These are phyloP conservation scores for Oreotrochilus melanogaster DNA, from an alignment of 2,113 vertebrate genomes.

Conservation along the genomic window DNA sequence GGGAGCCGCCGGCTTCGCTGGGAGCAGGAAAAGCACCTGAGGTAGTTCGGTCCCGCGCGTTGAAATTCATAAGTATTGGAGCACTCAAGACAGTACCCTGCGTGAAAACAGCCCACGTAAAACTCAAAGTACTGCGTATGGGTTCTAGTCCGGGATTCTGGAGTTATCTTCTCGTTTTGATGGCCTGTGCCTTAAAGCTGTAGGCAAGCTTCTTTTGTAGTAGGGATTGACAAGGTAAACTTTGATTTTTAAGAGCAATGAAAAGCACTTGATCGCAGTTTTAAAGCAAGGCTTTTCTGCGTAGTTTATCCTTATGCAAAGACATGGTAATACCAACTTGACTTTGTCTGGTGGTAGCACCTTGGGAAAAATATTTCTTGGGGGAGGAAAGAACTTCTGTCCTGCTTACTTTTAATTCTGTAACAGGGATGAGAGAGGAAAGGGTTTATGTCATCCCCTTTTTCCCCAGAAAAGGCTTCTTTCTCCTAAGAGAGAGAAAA, in stretches of 20 bases:
- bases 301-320: not conserved
- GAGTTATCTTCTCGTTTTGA: not conserved
- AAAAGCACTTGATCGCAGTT: not conserved
- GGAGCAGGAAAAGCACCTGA: accelerated
- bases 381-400: not conserved
- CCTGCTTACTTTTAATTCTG: not conserved
- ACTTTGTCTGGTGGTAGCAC: not conserved
- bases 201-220: not conserved
- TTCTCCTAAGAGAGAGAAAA: not conserved
- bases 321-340: accelerated
- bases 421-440: not conserved
- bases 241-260: not conserved
- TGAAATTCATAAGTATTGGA: accelerated
- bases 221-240: accelerated
- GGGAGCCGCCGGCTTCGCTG: accelerated
- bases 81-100: accelerated
- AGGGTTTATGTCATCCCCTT: not conserved
- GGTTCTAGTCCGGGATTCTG: not conserved
- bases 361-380: not conserved
- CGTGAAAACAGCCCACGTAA: accelerated
- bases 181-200: not conserved
- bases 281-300: not conserved
- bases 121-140: accelerated
- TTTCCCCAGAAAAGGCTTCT: accelerated
- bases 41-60: accelerated